These are phyloP conservation scores for Eubasilissa regina DNA, from an alignment of 1,140 invertebrate genomes.

Conservation along the genomic window DNA sequence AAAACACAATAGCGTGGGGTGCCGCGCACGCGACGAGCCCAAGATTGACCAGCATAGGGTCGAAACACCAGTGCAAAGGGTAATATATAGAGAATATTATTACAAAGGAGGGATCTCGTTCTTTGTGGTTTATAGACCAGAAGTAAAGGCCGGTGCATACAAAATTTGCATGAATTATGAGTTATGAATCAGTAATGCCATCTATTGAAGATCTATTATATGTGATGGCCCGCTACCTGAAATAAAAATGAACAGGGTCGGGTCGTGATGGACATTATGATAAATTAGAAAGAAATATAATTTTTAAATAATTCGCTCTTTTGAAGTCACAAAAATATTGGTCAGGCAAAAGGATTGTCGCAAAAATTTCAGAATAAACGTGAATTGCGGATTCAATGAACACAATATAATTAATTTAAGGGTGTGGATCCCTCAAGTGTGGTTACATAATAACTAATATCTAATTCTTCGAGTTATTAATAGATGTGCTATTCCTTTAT, in stretches of 20 bases:
- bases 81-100: constrained; percentile 29
- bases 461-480: constrained; percentile 3
- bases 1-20: too few relatives aligned
- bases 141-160: constrained; percentile 23
- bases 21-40: neutral
- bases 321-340: neutral
- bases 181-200: constrained; percentile 55
- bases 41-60: neutral
- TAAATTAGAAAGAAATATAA: neutral
- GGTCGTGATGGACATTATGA: constrained; percentile 3
- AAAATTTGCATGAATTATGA: constrained; percentile 56
- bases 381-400: too few relatives aligned
- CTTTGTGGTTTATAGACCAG: constrained; percentile 21
- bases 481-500: constrained; percentile 18
- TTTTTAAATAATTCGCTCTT: neutral
- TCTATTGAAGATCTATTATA: constrained; percentile 54
- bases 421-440: too few relatives aligned
- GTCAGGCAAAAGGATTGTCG: too few relatives aligned
- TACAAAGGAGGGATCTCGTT: constrained; percentile 46
- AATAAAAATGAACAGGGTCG: constrained; percentile 7
- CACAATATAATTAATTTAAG: too few relatives aligned
- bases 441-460: too few relatives aligned
- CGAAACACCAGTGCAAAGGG: neutral
- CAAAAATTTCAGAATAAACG: too few relatives aligned
- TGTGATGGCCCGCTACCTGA: constrained; percentile 51